These are phyloP conservation scores for Drosophila seguyi DNA, from an alignment of 1,140 invertebrate species.

Conservation along the genomic window DNA sequence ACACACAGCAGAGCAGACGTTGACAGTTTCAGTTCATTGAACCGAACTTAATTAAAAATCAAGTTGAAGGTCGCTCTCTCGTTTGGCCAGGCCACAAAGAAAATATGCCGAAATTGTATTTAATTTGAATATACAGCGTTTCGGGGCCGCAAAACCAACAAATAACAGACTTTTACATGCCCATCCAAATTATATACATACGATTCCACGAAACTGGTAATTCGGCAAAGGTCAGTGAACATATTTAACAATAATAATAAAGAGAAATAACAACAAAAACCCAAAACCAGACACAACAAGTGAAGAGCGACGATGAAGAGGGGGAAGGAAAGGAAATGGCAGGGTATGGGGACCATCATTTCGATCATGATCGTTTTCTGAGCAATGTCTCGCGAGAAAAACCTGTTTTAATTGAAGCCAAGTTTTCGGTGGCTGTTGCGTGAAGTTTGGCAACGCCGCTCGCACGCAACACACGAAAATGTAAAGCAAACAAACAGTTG, in stretches of 20 bases:
- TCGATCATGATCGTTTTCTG: conserved; percentile 63
- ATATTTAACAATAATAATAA: conserved; percentile 67
- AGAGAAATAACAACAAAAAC: conserved; percentile 42
- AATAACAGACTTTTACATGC: conserved; percentile 22
- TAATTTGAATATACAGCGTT: conserved; percentile 42
- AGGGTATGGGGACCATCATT: conserved; percentile 36
- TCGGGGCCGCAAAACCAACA: conserved; percentile 12
- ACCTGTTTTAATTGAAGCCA: conserved; percentile 76
- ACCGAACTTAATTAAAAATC: conserved; percentile 82
- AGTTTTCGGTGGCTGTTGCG: conserved; percentile 49
- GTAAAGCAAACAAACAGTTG: conserved; percentile 53
- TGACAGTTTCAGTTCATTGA: conserved; percentile 80
- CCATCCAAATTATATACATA: conserved; percentile 22
- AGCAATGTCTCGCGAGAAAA: conserved; percentile 44
- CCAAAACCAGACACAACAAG: conserved; percentile 53
- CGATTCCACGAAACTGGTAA: conserved; percentile 60
- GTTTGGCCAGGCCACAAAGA: conserved; percentile 26
- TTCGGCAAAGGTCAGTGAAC: conserved; percentile 81
- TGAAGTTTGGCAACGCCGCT: conserved; percentile 77
- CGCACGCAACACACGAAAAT: conserved; percentile 48
- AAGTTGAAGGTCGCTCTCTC: conserved; percentile 76
- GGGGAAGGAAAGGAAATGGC: conserved; percentile 2
- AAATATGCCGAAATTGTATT: conserved; percentile 36
- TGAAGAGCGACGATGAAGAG: conserved; percentile 7
- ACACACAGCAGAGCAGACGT: conserved; percentile 46